A percentile compares a stretch with the other conserved stretches of the same genome.
Evolutionary conservation across 1,140 invertebrate genomes (phyloP).

Genomic region (Scaptomyza graminum): DNA sequence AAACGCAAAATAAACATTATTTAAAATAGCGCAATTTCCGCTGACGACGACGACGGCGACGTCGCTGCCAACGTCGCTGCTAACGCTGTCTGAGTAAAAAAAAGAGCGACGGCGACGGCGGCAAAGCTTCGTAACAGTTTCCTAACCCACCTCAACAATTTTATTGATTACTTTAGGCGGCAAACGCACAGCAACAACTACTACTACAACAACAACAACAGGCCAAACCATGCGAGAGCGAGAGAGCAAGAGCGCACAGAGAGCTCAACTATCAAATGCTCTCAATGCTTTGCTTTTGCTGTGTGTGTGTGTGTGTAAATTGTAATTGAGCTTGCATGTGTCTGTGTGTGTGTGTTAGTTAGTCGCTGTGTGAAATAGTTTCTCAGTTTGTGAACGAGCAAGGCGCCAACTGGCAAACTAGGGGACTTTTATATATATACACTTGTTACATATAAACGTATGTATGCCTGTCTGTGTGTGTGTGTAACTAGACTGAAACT

Average conservation of each 20-base stretch:
- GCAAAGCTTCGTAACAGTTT: constrained; percentile 81
- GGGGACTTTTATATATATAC: constrained; percentile 12
- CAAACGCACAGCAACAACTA: constrained; percentile 52
- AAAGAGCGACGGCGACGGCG: constrained; percentile 27
- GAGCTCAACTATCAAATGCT: constrained; percentile 65
- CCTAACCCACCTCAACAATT: constrained; percentile 84
- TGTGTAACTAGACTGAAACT: constrained; percentile 22
- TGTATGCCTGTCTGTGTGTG: constrained; percentile 10
- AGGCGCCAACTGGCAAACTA: constrained; percentile 65
- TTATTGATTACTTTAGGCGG: constrained; percentile 83
- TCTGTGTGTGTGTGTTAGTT: constrained; percentile 30
- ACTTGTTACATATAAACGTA: constrained; percentile 13
- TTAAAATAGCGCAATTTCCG: constrained; percentile 83
- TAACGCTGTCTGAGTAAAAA: constrained; percentile 44
- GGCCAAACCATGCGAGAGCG: constrained; percentile 33
- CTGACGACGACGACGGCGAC: constrained; percentile 59
- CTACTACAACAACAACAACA: constrained; percentile 27
- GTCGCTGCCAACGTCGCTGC: constrained; percentile 40
- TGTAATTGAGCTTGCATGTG: constrained; percentile 17
- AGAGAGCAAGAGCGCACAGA: constrained; percentile 20
- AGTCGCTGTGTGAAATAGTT: constrained; percentile 65
- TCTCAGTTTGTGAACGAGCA: constrained; percentile 69
- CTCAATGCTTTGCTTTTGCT: constrained; percentile 56
- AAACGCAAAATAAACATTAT: constrained; percentile 81
- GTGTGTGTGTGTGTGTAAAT: constrained; percentile 21